A percentile compares a stretch with the other conserved stretches of the same genome.
These are phyloP conservation scores for Callimorpha dominula DNA, from an alignment of 2,888 invertebrate species.

Conservation along the genomic window DNA sequence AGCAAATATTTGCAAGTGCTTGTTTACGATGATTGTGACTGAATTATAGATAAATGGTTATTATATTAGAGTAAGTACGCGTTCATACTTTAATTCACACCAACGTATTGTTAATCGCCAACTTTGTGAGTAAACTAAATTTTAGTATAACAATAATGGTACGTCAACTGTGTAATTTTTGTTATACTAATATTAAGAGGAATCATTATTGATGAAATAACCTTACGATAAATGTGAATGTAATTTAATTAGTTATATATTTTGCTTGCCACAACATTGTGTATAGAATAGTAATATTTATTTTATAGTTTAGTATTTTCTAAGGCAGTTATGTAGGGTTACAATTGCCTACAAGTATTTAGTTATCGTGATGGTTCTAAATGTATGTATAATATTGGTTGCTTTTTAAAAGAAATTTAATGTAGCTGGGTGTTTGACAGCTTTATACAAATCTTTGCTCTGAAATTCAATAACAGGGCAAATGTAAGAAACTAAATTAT, in stretches of 20 bases:
- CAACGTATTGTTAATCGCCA: not conserved
- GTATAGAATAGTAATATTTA: constrained; percentile 40
- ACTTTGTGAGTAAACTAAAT: not conserved
- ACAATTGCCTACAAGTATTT: constrained; percentile 34
- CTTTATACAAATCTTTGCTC: constrained; percentile 19
- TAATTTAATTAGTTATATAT: constrained; percentile 47
- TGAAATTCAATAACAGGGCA: constrained; percentile 15
- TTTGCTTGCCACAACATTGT: constrained; percentile 52
- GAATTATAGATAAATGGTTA: constrained; percentile 74
- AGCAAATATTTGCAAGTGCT: constrained; percentile 72
- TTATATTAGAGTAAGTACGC: constrained; percentile 44
- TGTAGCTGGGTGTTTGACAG: constrained; percentile 33
- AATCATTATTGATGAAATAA: not conserved
- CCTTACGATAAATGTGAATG: constrained; percentile 4
- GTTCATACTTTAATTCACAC: constrained; percentile 16
- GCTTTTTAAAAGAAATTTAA: constrained; percentile 21
- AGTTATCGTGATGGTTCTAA: constrained; percentile 35
- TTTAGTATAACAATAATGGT: not conserved
- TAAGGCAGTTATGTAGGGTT: constrained; percentile 32
- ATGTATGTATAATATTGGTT: constrained; percentile 27
- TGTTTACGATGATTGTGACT: constrained; percentile 83
- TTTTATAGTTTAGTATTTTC: constrained; percentile 37
- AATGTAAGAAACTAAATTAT: not conserved
- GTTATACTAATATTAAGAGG: not conserved
- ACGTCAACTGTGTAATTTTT: not conserved